A percentile compares a stretch with the other conserved stretches of the same genome.
phyloP scores from a whole-genome alignment of 2,888 invertebrate species.

The Pristionchus maxplancki region DNA sequence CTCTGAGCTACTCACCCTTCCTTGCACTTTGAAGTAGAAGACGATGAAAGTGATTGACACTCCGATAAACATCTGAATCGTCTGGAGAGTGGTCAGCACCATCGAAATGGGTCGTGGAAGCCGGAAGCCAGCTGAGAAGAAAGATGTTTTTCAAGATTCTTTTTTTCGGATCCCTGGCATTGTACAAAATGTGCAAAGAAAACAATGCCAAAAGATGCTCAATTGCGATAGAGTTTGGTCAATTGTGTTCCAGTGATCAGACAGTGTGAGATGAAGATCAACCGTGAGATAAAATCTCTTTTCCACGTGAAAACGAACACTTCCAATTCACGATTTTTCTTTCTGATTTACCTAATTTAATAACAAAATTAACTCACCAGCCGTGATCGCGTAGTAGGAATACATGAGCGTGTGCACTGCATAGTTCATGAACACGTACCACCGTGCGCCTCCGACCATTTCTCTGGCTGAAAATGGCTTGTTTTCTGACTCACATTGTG shows the following conservation, averaged over 20 bases:
- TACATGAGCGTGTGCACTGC: constrained; percentile 21
- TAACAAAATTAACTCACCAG: not conserved
- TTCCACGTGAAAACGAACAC: not conserved
- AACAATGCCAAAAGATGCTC: not conserved
- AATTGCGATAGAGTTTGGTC: not conserved
- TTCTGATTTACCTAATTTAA: too few species aligned
- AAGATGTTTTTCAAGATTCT: not conserved
- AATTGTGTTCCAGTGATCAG: not conserved
- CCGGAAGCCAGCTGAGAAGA: constrained; percentile 57
- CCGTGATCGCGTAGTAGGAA: not conserved
- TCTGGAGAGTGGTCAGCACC: constrained; percentile 73
- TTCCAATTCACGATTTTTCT: too few species aligned
- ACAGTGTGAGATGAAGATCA: not conserved
- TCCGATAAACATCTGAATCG: constrained; percentile 74
- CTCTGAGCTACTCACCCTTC: constrained; percentile 53
- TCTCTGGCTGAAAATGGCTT: not conserved
- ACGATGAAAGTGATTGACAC: constrained; percentile 71
- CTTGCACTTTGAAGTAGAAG: constrained; percentile 66
- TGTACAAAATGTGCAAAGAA: too few species aligned
- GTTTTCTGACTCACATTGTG: too few species aligned
- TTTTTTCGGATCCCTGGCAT: not conserved
- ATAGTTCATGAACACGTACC: constrained; percentile 11
- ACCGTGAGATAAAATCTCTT: not conserved
- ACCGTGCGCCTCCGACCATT: not conserved
- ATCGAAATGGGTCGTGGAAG: constrained; percentile 65